Conservation (phyloP, 2,113 vertebrate genomes). For the Tetraodon nigroviridis region DNA sequence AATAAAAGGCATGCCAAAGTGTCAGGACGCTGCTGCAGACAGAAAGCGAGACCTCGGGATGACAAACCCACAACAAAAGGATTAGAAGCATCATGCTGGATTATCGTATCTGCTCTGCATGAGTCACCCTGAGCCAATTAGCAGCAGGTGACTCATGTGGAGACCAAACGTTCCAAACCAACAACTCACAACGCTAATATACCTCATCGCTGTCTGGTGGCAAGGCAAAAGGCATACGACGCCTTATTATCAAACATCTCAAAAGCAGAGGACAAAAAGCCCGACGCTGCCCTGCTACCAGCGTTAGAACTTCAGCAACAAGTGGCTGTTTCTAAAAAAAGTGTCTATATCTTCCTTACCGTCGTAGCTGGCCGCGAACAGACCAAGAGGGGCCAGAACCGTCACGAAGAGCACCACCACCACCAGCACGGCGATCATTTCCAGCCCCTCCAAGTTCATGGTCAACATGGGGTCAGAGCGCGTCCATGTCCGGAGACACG, state of each 20-base stretch:
- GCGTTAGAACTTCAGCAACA: slow-evolving; percentile 15
- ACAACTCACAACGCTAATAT: neutral
- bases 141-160: slow-evolving; percentile 19
- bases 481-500: slow-evolving; percentile 69
- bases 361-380: slow-evolving; percentile 87
- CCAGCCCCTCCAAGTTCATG: slow-evolving; percentile 98
- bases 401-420: slow-evolving; percentile 96
- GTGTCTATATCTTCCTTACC: slow-evolving; percentile 83
- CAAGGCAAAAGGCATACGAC: neutral
- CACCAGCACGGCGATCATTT: slow-evolving; percentile 95
- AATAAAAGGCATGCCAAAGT: slow-evolving; percentile 22
- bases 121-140: slow-evolving; percentile 26
- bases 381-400: slow-evolving; percentile 95
- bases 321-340: neutral
- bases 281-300: neutral
- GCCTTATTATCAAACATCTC: neutral
- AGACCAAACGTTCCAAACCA: slow-evolving; percentile 1
- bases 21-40: slow-evolving; percentile 1
- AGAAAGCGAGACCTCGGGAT: slow-evolving; percentile 1
- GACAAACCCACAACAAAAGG: neutral
- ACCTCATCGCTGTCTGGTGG: no score
- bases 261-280: neutral
- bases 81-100: slow-evolving; percentile 1
- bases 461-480: slow-evolving; percentile 80
- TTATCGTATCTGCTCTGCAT: neutral